Conservation (phyloP, 2,888 invertebrate species). For the Philopedon plagiatum region DNA sequence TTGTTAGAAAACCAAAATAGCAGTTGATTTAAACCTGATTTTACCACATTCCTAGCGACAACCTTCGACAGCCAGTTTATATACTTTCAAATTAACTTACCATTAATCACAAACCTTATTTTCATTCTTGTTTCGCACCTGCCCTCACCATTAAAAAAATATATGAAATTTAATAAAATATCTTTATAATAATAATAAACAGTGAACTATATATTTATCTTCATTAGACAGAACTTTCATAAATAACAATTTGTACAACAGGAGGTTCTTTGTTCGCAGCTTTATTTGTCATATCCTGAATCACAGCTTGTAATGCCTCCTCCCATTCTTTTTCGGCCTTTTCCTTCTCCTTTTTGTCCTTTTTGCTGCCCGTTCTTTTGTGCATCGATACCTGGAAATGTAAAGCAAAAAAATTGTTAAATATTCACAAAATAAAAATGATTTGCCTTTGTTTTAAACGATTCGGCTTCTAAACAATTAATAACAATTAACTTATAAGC, state of each 20-base stretch:
- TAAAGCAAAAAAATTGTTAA: neutral
- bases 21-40: no score
- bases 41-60: no score
- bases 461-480: no score
- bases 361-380: conserved; percentile 67
- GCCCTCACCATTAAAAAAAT: no score
- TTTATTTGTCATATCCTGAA: conserved; percentile 79
- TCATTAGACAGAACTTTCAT: conserved; percentile 86
- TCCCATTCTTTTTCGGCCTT: conserved; percentile 75
- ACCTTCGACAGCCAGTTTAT: no score
- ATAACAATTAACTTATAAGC: no score
- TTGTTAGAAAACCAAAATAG: no score
- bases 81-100: no score
- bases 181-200: no score
- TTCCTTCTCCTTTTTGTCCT: conserved; percentile 72
- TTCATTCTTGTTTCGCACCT: no score
- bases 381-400: conserved; percentile 83
- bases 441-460: neutral
- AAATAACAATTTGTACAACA: conserved; percentile 87
- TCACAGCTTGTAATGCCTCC: conserved; percentile 84
- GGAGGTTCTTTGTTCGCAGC: conserved; percentile 70
- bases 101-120: no score
- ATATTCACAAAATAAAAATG: neutral
- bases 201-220: neutral
- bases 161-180: no score